These are phyloP conservation scores for Amblyornis subalaris DNA, from an alignment of 2,113 vertebrate genomes.

Conservation along the genomic window DNA sequence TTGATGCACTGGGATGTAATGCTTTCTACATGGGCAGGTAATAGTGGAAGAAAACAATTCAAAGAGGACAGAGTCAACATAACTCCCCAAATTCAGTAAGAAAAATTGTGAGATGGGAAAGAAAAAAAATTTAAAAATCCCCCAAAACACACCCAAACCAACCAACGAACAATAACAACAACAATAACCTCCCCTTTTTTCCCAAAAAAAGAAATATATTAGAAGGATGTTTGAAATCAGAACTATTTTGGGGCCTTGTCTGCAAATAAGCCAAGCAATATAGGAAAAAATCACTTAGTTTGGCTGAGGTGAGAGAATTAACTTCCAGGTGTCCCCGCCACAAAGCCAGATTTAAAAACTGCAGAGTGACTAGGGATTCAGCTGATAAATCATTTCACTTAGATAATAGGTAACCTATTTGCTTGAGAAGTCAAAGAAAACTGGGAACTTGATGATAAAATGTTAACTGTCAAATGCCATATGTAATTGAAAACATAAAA, in stretches of 20 bases:
- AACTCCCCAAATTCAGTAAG: not conserved
- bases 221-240: not conserved
- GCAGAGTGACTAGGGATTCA: constrained; percentile 40
- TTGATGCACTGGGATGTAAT: not conserved
- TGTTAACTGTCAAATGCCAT: constrained; percentile 53
- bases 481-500: constrained; percentile 59
- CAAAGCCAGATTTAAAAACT: constrained; percentile 35
- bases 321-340: not conserved
- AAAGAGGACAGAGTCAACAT: not conserved
- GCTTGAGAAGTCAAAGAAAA: constrained; percentile 55
- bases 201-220: not conserved
- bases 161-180: no score
- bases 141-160: not conserved
- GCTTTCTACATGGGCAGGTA: not conserved
- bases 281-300: not conserved
- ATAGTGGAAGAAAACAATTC: not conserved
- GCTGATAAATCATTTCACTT: constrained; percentile 45
- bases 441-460: constrained; percentile 42
- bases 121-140: accelerated
- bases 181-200: accelerated
- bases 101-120: not conserved
- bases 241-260: not conserved
- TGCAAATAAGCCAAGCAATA: not conserved
- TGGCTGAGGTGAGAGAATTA: constrained; percentile 14
- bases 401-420: constrained; percentile 39